Base-by-base conservation (phyloP, 2,797 vertebrate genomes). In the Malurus splendens region DNA sequence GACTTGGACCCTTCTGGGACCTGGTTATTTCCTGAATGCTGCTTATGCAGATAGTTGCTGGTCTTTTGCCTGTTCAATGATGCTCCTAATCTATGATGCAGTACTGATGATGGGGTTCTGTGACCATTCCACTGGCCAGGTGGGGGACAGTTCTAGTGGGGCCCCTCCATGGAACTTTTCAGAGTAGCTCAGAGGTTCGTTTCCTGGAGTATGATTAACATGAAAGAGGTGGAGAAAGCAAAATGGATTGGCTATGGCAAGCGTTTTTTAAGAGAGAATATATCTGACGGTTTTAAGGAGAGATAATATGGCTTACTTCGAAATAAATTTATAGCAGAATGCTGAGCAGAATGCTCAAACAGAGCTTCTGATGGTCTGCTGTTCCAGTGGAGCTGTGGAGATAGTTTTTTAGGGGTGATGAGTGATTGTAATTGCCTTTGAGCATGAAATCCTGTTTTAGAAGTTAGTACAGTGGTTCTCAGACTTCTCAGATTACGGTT, bases 311-410 rank as follows among this genome's bases (percentile, higher is more conserved):
- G 42, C 27, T 72, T 67, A n/a, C 79, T 77, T 55, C 55, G 70
- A 86, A 88, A 27, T 59, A 51, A 19, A 18, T 47, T 51, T 42
- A 8, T 20, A 74, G 38, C 36, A 70, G 56, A 86, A 66, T 47
- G 32, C 23, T 28, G 41, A 88, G 32, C 36, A 36, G 36, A 36
- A 36, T 57, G n/a, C 27, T 84, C 71, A 68, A 79, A 64, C 48
- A 47, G 9, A 60, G 55, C 32, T 84, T 87, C 39, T 72, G 24
- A 32, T 72, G 19, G 38, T 76, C 54, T 82, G 50, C 33, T 48
- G 36, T 54, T 80, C 16, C 0, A 0, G 5, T 0, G 5, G n/a
- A 30, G 32, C 27, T 74, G 3, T 50, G 55, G 38, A 19, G 16
- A 0, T 7, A 24, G 27, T 55, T 57, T 10, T 3, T 4, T 4